Conservation (phyloP, 2,113 vertebrate species). For the Microcebus tavaratra region DNA sequence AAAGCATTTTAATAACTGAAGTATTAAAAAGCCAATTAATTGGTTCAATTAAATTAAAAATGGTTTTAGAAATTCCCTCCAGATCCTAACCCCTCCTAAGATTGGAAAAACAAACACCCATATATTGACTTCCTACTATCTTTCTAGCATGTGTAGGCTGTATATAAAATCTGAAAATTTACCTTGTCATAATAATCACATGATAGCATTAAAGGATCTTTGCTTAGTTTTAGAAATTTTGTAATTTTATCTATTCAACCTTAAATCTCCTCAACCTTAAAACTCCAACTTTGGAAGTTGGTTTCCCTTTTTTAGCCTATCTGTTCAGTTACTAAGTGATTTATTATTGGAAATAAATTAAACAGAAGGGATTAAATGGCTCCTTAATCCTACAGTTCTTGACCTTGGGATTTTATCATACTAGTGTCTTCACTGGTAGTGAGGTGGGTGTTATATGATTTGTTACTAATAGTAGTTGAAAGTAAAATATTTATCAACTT, state of each 20-base stretch:
- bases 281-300: background rate
- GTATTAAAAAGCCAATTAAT: background rate
- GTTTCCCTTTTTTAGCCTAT: background rate
- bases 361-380: background rate
- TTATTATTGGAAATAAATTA: background rate
- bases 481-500: background rate
- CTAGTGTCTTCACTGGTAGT: background rate
- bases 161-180: background rate
- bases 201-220: background rate
- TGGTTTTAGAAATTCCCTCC: background rate
- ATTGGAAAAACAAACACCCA: background rate
- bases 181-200: background rate
- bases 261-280: background rate
- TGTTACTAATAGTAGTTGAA: background rate
- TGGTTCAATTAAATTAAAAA: background rate
- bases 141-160: background rate
- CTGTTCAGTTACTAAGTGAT: background rate
- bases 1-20: background rate
- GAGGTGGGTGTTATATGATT: background rate
- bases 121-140: background rate
- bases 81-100: background rate
- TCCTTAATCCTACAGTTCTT: background rate
- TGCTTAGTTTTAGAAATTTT: background rate
- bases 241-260: background rate
- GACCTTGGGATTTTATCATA: background rate